A percentile compares a stretch with the other conserved stretches of the same genome.
Evolutionary conservation across 2,888 invertebrate genomes (phyloP).

Genomic region (Tuta absoluta): DNA sequence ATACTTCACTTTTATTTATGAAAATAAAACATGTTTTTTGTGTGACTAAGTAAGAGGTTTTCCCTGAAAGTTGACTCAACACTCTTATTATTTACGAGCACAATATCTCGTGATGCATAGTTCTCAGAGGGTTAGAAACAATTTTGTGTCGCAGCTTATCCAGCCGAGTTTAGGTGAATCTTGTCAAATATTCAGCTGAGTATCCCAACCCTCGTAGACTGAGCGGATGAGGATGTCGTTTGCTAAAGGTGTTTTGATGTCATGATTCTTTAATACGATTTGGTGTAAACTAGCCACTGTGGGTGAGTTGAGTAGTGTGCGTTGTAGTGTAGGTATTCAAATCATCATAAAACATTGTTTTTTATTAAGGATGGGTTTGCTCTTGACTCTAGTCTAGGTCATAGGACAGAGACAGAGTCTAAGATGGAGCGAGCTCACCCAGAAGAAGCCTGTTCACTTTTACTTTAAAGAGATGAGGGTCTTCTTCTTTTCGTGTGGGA

Average conservation of each 20-base stretch:
- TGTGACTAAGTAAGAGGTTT: background rate
- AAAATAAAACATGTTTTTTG: background rate
- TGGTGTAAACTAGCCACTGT: background rate
- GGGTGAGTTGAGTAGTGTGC: background rate
- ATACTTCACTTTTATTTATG: background rate
- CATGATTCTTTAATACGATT: background rate
- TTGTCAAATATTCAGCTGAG: slow-evolving; percentile 18
- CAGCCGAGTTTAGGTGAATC: background rate
- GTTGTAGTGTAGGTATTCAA: background rate
- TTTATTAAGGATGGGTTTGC: no score
- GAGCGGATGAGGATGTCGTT: background rate
- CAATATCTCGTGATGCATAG: slow-evolving; percentile 11
- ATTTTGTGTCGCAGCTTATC: slow-evolving; percentile 19
- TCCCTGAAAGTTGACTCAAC: slow-evolving; percentile 3
- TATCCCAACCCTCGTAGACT: slow-evolving; percentile 3
- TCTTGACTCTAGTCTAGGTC: no score
- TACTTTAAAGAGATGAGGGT: no score
- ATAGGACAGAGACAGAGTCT: no score
- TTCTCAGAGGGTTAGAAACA: slow-evolving; percentile 15
- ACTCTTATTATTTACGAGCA: background rate
- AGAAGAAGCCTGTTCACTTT: no score
- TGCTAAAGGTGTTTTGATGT: background rate
- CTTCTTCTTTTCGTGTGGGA: no score
- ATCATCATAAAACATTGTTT: no score
- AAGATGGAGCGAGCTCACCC: no score